Base-by-base conservation (phyloP, 2,888 invertebrate genomes). In the Drosophila buzzatii region DNA sequence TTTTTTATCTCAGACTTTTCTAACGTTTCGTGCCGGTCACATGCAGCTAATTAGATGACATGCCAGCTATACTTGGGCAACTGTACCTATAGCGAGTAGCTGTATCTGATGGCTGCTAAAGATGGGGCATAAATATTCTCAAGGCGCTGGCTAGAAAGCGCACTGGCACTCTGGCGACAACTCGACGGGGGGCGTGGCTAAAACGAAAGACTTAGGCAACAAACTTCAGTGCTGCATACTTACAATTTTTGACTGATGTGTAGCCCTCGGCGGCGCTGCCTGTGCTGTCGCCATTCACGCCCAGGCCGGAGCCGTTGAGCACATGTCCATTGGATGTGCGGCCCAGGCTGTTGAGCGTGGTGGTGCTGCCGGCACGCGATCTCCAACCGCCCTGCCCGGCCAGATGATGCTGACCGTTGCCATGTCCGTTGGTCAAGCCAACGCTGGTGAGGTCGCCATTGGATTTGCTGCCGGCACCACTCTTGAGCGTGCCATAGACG, bases 271-370 rank as follows among this genome's bases (percentile, higher is more conserved):
- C 92, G 42, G 91, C 91, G 70, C 92, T 92, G 75, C 92, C 92
- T 47, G 90, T 91, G 64, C 91, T 92, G 31, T 91, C 87, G 35
- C 85, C 88, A 76, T 91, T 82, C 70, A 85, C 70, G 73, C 90
- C 88, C 68, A 89, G 58, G 9, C 82, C 91, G 8, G 80, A 82
- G 18, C 89, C 89, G 60, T 89, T 90, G 64, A 86, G 76, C 63
- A 81, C 72, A 77, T 92, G 91, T 31, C 92, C 92, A 58, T 92
- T 92, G 16, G 92, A 92, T 18, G 93, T 92, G 60, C 94, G 93
- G 3, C 94, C 94, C 57, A 94, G 92, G 73, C 95, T 95, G 90
- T 95, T 95, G 2, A 95, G 91, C 2, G 95, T 95, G 82, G 95
- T 94, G 31, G 95, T 95, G 71, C 95, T 95, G 27, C 95, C 95